phyloP scores from a whole-genome alignment of 2,888 invertebrate species.

The Conus canariensis region DNA sequence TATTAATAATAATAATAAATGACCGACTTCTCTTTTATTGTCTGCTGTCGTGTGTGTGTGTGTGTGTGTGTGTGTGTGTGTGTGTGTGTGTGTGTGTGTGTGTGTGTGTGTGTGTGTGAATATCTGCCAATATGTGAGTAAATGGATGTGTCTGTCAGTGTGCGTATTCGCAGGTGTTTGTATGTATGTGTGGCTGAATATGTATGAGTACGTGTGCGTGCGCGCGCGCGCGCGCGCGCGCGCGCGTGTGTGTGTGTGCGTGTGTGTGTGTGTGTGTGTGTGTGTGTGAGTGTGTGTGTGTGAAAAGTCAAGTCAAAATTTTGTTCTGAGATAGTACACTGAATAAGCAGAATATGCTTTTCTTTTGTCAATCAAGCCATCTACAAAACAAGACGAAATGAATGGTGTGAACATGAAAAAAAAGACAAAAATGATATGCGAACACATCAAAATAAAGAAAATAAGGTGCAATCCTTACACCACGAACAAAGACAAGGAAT shows the following conservation, averaged over 20 bases:
- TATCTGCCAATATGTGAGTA: neutral
- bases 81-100: constrained; percentile 2
- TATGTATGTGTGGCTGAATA: neutral
- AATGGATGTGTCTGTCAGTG: neutral
- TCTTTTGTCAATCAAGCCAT: too few relatives aligned
- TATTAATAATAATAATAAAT: too few relatives aligned
- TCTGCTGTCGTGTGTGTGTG: neutral
- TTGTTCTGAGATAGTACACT: too few relatives aligned
- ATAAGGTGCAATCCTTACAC: too few relatives aligned
- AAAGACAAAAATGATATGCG: too few relatives aligned
- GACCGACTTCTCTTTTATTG: too few relatives aligned
- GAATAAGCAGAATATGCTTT: too few relatives aligned
- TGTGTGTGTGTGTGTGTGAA: neutral
- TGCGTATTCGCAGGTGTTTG: neutral
- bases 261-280: constrained; percentile 14
- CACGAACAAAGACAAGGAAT: too few relatives aligned
- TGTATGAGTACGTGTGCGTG: neutral
- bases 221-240: neutral
- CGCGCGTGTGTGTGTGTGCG: neutral
- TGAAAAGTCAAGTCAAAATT: neutral
- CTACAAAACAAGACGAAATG: too few relatives aligned
- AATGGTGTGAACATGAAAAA: too few relatives aligned
- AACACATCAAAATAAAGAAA: too few relatives aligned
- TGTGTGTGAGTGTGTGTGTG: neutral
- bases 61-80: constrained; percentile 11